Evolutionary conservation across 2,888 invertebrate species (phyloP).

Genomic region (Sinelater perroti): DNA sequence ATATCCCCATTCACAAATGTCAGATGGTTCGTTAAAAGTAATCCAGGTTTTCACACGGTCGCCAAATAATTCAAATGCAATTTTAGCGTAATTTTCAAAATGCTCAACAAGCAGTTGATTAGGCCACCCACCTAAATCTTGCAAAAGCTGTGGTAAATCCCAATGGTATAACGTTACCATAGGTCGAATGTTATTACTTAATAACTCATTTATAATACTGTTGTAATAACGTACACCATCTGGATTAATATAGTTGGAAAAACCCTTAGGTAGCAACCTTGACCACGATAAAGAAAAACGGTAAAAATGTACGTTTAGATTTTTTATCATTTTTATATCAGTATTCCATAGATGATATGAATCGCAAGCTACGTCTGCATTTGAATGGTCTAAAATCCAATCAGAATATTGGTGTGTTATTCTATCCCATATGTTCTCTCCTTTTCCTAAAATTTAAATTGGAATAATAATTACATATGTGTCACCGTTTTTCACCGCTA

Average conservation of each 20-base stretch:
- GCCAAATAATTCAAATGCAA: too few relatives aligned
- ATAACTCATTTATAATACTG: constrained; percentile 70
- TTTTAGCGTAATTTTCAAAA: constrained; percentile 68
- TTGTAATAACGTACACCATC: too few relatives aligned
- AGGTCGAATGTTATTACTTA: constrained; percentile 64
- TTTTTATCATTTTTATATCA: constrained; percentile 45
- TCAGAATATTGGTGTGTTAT: constrained; percentile 57
- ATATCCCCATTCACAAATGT: constrained; percentile 53
- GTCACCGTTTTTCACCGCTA: constrained; percentile 37
- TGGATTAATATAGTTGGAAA: constrained; percentile 61
- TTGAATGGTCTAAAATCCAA: constrained; percentile 42
- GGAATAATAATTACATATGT: too few relatives aligned
- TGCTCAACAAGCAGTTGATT: constrained; percentile 65
- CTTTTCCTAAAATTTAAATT: constrained; percentile 64
- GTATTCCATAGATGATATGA: constrained; percentile 49
- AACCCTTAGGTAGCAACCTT: too few relatives aligned
- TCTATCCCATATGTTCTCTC: constrained; percentile 64
- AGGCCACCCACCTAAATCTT: constrained; percentile 72
- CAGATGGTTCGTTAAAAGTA: too few relatives aligned
- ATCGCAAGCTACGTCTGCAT: constrained; percentile 50
- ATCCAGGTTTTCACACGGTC: too few relatives aligned
- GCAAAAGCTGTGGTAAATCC: constrained; percentile 67
- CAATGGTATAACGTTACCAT: constrained; percentile 67
- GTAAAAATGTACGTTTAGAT: constrained; percentile 59
- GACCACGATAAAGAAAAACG: too few relatives aligned